Conservation (phyloP, 2,888 invertebrate genomes). For the Eilema griseolum region DNA sequence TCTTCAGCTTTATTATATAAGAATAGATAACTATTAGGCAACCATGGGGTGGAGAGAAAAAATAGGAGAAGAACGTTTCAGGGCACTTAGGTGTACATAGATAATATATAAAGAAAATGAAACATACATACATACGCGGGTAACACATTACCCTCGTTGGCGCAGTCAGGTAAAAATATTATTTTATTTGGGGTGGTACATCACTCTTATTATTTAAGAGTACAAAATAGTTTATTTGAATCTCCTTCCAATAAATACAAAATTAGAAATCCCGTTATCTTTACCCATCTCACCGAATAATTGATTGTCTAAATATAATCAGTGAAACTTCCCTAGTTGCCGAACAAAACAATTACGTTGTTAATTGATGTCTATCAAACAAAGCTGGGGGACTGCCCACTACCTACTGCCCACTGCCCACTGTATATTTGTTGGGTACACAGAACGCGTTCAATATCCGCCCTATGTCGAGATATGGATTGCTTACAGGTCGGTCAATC, state of each 20-base stretch:
- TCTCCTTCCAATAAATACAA: slow-evolving; percentile 24
- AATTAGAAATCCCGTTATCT: slow-evolving; percentile 24
- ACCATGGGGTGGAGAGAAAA: no score
- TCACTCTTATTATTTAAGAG: no score
- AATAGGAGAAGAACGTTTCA: no score
- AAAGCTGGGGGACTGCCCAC: slow-evolving; percentile 6
- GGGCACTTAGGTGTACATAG: no score
- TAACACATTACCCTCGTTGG: no score
- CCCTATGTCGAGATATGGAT: slow-evolving; percentile 17
- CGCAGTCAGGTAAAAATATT: no score
- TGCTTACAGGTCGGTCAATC: slow-evolving; percentile 20
- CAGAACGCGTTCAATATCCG: slow-evolving; percentile 51
- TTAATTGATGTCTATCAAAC: slow-evolving; percentile 55
- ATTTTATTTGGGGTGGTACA: no score
- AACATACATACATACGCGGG: no score
- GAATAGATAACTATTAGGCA: no score
- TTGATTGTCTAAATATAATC: slow-evolving; percentile 35
- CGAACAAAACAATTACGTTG: slow-evolving; percentile 49
- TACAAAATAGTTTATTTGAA: neutral
- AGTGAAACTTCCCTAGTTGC: slow-evolving; percentile 33
- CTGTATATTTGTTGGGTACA: slow-evolving; percentile 40
- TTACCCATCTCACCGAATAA: slow-evolving; percentile 33
- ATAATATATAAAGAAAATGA: no score
- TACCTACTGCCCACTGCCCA: slow-evolving; percentile 3
- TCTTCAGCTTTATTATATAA: no score